phyloP scores from a whole-genome alignment of 2,888 invertebrate species.

The Drosophila kambysellisi region DNA sequence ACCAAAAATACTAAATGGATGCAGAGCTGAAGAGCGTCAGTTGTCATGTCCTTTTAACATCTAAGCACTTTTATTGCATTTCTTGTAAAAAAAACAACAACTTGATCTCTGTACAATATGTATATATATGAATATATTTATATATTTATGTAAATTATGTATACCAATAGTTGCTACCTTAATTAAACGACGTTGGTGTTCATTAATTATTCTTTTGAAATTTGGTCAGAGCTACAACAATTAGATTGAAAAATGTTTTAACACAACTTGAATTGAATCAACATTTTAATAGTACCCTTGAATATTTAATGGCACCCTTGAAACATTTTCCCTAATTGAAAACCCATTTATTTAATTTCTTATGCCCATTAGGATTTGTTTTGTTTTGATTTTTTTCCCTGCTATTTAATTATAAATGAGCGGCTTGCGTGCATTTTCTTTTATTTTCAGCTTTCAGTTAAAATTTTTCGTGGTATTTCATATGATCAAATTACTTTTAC shows the following conservation, averaged over 20 bases:
- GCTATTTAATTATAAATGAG: constrained; percentile 72
- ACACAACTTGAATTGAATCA: neutral
- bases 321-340: constrained; percentile 26
- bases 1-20: constrained; percentile 28
- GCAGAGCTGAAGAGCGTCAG: constrained; percentile 8
- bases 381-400: constrained; percentile 1
- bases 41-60: constrained; percentile 5
- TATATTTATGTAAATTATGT: neutral
- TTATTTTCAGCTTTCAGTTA: constrained; percentile 8
- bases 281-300: neutral
- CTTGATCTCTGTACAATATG: too few relatives aligned
- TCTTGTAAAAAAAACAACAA: neutral
- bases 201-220: neutral
- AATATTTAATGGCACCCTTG: neutral
- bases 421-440: constrained; percentile 38
- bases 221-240: neutral
- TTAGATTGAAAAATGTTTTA: neutral
- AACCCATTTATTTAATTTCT: constrained; percentile 55
- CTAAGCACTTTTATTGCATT: constrained; percentile 3
- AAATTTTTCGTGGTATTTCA: constrained; percentile 39
- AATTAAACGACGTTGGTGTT: neutral
- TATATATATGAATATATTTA: neutral
- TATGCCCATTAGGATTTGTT: constrained; percentile 53
- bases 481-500: constrained; percentile 76
- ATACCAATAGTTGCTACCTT: neutral